Conservation (phyloP, 2,797 vertebrate genomes). For the Argentina silus region DNA sequence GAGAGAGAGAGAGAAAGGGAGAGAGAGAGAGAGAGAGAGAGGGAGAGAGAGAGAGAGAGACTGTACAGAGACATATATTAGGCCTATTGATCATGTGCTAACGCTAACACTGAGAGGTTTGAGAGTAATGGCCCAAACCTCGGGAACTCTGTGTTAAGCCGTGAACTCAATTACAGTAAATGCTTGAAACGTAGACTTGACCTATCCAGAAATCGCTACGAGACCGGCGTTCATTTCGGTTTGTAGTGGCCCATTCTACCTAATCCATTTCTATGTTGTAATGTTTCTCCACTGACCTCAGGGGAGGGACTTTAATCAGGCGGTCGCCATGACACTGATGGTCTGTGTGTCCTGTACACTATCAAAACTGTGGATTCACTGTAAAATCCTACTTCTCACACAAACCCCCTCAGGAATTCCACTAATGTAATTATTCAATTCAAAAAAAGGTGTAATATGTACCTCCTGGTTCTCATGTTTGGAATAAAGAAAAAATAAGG, state of each 20-base stretch:
- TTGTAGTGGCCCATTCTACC: no score
- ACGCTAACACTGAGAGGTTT: no score
- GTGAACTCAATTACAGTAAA: background rate
- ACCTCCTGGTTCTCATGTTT: conserved; percentile 3
- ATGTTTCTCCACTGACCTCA: no score
- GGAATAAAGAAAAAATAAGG: background rate
- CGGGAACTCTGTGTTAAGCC: background rate
- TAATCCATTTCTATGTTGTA: no score
- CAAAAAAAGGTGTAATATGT: background rate
- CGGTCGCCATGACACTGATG: background rate
- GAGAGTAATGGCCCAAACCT: no score
- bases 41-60: conserved; percentile 34
- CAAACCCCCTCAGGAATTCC: conserved; percentile 11
- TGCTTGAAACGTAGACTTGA: background rate
- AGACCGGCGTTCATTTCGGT: background rate
- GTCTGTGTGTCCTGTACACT: background rate
- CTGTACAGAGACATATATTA: conserved; percentile 33
- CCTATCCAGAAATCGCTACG: background rate
- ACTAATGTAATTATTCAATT: conserved; percentile 20
- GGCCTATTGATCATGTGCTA: conserved; percentile 40
- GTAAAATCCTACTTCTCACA: background rate
- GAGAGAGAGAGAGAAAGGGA: conserved; percentile 30
- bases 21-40: conserved; percentile 34
- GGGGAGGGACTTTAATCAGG: no score
- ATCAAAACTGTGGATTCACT: background rate